Conservation (phyloP, 1,140 invertebrate genomes). For the Caenorhabditis tropicalis region DNA sequence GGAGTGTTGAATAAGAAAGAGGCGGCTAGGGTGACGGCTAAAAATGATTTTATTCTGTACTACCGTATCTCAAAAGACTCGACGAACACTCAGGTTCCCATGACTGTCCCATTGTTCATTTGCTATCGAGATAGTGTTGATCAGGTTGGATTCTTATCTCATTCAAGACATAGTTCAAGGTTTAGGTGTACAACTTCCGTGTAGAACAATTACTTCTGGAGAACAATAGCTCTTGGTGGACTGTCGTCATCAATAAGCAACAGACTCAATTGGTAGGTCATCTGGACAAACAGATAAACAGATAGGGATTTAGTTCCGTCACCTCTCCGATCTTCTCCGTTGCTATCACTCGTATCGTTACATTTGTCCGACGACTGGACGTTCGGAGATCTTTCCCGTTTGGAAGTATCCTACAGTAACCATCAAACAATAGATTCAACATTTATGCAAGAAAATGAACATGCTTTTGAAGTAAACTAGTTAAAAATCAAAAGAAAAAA, state of each 20-base stretch:
- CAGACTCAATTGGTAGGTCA: conserved; percentile 16
- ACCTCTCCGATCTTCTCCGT: background rate
- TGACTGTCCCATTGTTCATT: conserved; percentile 1
- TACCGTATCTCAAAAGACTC: background rate
- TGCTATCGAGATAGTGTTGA: background rate
- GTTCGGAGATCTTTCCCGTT: background rate
- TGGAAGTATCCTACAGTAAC: background rate
- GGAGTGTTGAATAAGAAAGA: conserved; percentile 8
- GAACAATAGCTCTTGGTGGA: conserved; percentile 38
- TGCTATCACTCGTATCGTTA: conserved; percentile 24
- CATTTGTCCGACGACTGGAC: background rate
- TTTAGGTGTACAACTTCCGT: conserved; percentile 10
- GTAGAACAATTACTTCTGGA: conserved; percentile 3
- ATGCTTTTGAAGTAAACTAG: no score
- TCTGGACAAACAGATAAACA: background rate
- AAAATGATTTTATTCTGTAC: background rate
- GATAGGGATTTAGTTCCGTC: background rate
- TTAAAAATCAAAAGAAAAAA: no score
- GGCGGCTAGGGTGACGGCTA: background rate
- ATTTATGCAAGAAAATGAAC: no score
- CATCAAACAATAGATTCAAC: background rate
- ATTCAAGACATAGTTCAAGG: no score
- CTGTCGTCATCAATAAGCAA: background rate
- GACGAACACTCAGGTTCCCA: background rate
- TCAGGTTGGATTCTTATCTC: background rate